Evolutionary conservation across 2,797 vertebrate genomes (phyloP).

Genomic region (Rhabdophis nuchalis): DNA sequence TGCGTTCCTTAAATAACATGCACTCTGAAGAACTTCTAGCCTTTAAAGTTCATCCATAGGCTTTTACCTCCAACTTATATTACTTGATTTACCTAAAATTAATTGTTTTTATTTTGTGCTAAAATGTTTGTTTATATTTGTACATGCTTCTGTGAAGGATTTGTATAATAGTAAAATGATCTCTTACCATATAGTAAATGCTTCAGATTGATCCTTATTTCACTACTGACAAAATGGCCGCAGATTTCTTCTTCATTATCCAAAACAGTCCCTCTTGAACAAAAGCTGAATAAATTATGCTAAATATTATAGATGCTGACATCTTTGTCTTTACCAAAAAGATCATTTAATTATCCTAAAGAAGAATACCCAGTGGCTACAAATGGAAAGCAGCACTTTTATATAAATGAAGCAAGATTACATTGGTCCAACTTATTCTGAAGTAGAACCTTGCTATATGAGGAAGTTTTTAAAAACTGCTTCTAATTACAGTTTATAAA

Average conservation of each 20-base stretch:
- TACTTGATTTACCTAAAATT: constrained; percentile 52
- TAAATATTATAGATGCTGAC: constrained; percentile 55
- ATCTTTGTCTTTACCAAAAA: constrained; percentile 56
- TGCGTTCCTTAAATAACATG: constrained; percentile 98
- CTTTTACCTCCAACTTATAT: constrained; percentile 59
- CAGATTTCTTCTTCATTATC: not conserved
- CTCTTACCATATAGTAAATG: constrained; percentile 56
- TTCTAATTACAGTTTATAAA: constrained; percentile 59
- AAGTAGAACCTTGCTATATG: constrained; percentile 40
- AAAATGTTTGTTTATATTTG: constrained; percentile 67
- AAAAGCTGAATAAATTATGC: constrained; percentile 52
- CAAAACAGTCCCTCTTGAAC: constrained; percentile 48
- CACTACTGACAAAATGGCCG: not conserved
- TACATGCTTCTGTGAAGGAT: constrained; percentile 56
- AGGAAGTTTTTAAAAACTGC: constrained; percentile 48
- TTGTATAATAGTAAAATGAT: constrained; percentile 53
- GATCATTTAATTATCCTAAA: constrained; percentile 58
- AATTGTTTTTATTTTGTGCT: constrained; percentile 66
- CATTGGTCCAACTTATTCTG: constrained; percentile 45
- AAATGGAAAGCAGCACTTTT: constrained; percentile 47
- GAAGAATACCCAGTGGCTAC: constrained; percentile 20
- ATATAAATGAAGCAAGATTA: constrained; percentile 51
- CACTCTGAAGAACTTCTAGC: constrained; percentile 98
- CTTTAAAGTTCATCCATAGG: constrained; percentile 91
- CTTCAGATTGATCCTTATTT: constrained; percentile 58